These are phyloP conservation scores for Abramis brama DNA, from an alignment of 2,113 vertebrate species.

Conservation along the genomic window DNA sequence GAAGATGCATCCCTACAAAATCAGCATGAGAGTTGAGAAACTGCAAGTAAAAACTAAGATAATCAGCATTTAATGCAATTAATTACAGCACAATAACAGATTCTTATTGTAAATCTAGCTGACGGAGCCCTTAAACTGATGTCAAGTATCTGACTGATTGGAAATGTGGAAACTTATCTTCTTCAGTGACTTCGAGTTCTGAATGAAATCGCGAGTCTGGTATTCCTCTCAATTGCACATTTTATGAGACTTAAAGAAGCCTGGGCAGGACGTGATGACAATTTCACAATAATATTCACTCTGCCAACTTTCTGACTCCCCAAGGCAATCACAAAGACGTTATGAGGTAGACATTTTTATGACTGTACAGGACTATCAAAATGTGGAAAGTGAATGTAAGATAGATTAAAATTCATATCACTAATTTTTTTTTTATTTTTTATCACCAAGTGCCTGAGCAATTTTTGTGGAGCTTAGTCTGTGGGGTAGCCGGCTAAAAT, in stretches of 20 bases:
- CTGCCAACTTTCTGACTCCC: slow-evolving; percentile 14
- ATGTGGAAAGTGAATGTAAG: slow-evolving; percentile 4
- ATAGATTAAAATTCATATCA: slow-evolving; percentile 18
- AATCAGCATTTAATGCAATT: neutral
- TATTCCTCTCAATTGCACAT: slow-evolving; percentile 35
- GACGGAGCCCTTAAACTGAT: neutral
- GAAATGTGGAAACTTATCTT: slow-evolving; percentile 7
- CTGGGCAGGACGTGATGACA: slow-evolving; percentile 26
- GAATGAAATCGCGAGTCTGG: slow-evolving; percentile 61
- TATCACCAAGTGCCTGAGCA: neutral
- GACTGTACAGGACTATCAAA: neutral
- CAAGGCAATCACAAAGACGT: slow-evolving; percentile 11
- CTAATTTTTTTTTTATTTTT: neutral
- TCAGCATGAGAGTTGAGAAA: neutral
- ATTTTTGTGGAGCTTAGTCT: neutral
- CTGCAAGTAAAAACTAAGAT: neutral
- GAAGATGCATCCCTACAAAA: neutral
- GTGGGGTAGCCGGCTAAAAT: slow-evolving; percentile 11
- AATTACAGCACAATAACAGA: neutral
- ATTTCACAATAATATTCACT: slow-evolving; percentile 17
- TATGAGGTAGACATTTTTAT: slow-evolving; percentile 28
- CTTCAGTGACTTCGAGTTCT: neutral
- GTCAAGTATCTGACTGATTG: neutral
- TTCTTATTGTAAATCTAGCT: neutral
- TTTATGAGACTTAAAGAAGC: slow-evolving; percentile 13